phyloP scores from a whole-genome alignment of 2,888 invertebrate species.

The Polydesmus complanatus region DNA sequence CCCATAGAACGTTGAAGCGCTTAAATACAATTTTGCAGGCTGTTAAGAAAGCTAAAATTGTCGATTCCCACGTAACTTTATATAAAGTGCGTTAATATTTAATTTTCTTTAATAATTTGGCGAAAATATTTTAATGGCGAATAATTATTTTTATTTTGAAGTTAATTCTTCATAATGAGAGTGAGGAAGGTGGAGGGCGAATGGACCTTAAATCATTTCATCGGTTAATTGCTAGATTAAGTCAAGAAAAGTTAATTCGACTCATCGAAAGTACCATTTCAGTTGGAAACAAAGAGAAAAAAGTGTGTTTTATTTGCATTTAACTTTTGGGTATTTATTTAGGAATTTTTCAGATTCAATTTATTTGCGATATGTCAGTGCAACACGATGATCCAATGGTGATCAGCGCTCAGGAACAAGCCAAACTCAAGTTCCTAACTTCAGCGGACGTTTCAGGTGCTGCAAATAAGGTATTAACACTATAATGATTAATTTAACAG shows the following conservation, averaged over 20 bases:
- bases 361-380: constrained; percentile 26
- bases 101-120: neutral
- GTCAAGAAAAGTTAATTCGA: constrained; percentile 43
- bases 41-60: constrained; percentile 44
- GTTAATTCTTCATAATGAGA: neutral
- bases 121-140: neutral
- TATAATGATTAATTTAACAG: no score
- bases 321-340: constrained; percentile 1
- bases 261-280: constrained; percentile 38
- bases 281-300: constrained; percentile 35
- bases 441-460: neutral
- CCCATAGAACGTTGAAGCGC: constrained; percentile 34
- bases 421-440: constrained; percentile 37
- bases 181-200: constrained; percentile 40
- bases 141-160: neutral
- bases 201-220: constrained; percentile 51
- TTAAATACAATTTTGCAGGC: constrained; percentile 48
- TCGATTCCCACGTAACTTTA: constrained; percentile 36
- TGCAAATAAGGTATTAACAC: neutral
- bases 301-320: constrained; percentile 24
- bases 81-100: constrained; percentile 16
- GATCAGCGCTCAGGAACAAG: constrained; percentile 45
- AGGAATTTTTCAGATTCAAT: constrained; percentile 22
- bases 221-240: constrained; percentile 44
- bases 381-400: constrained; percentile 36